Base-by-base conservation (phyloP, 2,797 vertebrate species). In the Silurus aristotelis region DNA sequence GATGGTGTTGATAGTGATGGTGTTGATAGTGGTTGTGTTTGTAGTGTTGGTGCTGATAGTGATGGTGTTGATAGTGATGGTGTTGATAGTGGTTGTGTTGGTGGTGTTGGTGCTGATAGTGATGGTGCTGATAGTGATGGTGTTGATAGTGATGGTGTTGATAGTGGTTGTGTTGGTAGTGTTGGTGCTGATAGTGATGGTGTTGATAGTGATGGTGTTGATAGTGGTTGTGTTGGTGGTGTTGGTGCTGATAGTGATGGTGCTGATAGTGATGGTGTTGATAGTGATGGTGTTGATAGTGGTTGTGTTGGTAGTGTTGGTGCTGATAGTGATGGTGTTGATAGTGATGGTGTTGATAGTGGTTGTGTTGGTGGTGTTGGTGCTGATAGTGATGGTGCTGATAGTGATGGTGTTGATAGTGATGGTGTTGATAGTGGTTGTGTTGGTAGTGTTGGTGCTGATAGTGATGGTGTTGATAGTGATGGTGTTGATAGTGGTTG, bases 1-100 rank as follows among this genome's bases (percentile, higher is more conserved):
- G 91, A 25, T 93, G 92, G 92, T 94, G 93, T 91, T 91, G 90
- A 0, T 27, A 25, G 13, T 66, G 12, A 2, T 12, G 64, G 27
- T 31, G 14, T 1, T 2, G 27, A 17, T 66, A 10, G 3, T 67
- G 27, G 14, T 68, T 1, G 7, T 38, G 66, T 31, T 12, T 9
- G 38, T 19, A 31, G 17, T 43, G 17, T 1, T 25, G 2, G 6
- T 70, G 68, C 2, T 71, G 1, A 19, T 10, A 7, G 14, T 14
- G 66, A 2, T 46, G 68, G 22, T 64, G 8, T 0, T 46, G 15
- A 12, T 70, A 43, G 31, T 7, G 38, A 6, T 70, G 17, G 31
- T 43, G 17, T 2, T 70, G 31, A 3, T 70, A 14, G 8, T 3
- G 19, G 27, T 27, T 25, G 19, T 20, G 61, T 7, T 48, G 46